Conservation (phyloP, 53 echinoderm and acorn worm genomes). For the Crossaster papposus region DNA sequence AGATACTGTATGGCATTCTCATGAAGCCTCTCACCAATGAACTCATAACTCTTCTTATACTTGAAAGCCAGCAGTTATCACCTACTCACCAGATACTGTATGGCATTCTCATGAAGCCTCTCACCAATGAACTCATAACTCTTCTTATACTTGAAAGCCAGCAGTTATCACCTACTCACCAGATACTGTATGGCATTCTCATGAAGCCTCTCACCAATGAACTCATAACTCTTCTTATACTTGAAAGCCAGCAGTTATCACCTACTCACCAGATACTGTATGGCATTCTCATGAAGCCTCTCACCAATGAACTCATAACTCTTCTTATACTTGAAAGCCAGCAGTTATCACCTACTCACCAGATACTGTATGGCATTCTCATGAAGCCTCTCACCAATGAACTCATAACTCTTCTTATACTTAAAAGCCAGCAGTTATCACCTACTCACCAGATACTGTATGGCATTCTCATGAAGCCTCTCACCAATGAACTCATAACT, state of each 20-base stretch:
- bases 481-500: constrained; percentile 43
- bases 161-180: constrained; percentile 65
- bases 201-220: constrained; percentile 53
- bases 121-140: constrained; percentile 43
- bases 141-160: no score
- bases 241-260: no score
- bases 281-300: constrained; percentile 53
- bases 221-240: constrained; percentile 40
- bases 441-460: constrained; percentile 53
- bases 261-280: constrained; percentile 53
- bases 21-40: constrained; percentile 53
- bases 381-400: constrained; percentile 53
- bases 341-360: constrained; percentile 65
- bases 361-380: constrained; percentile 37
- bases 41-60: constrained; percentile 40
- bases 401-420: constrained; percentile 40
- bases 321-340: no score
- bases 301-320: constrained; percentile 43
- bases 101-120: constrained; percentile 53
- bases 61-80: no score
- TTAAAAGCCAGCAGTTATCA: no score
- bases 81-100: constrained; percentile 53
- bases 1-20: constrained; percentile 37
- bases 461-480: constrained; percentile 53
- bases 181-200: constrained; percentile 37